phyloP scores from a whole-genome alignment of 2,888 invertebrate genomes.

The Acrobasis suavella region DNA sequence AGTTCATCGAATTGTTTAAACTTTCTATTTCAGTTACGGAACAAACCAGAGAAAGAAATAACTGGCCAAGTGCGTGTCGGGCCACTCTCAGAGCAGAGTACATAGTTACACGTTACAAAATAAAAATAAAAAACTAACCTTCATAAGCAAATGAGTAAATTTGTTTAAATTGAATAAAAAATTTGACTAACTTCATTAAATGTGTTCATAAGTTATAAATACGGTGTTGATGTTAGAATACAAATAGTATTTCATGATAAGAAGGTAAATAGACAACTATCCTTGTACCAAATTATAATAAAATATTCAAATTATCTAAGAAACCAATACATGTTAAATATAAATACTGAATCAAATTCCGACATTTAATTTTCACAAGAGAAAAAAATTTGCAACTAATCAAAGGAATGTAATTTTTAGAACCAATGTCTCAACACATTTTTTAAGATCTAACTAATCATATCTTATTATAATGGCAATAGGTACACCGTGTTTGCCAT shows the following conservation, averaged over 20 bases:
- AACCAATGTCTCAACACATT: constrained; percentile 35
- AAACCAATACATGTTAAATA: constrained; percentile 27
- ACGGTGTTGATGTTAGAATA: no score
- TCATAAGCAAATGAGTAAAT: no score
- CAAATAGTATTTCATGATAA: not conserved
- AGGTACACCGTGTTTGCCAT: constrained; percentile 29
- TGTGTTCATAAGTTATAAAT: no score
- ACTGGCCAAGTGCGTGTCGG: no score
- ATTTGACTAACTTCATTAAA: no score
- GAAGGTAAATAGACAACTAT: constrained; percentile 23
- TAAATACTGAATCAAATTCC: constrained; percentile 42
- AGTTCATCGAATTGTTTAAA: no score
- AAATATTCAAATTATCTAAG: constrained; percentile 14
- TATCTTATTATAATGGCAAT: constrained; percentile 32
- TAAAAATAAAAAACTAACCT: no score
- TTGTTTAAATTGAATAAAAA: no score
- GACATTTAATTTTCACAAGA: constrained; percentile 32
- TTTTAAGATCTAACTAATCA: constrained; percentile 23
- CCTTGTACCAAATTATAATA: constrained; percentile 5
- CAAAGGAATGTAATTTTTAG: constrained; percentile 49
- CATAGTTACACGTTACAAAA: no score
- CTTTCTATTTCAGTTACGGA: no score
- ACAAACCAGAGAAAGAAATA: no score
- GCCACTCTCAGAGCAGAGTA: no score
- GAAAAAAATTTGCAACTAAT: constrained; percentile 41